These are phyloP conservation scores for Charanyca ferruginea DNA, from an alignment of 2,888 invertebrate genomes.

Conservation along the genomic window DNA sequence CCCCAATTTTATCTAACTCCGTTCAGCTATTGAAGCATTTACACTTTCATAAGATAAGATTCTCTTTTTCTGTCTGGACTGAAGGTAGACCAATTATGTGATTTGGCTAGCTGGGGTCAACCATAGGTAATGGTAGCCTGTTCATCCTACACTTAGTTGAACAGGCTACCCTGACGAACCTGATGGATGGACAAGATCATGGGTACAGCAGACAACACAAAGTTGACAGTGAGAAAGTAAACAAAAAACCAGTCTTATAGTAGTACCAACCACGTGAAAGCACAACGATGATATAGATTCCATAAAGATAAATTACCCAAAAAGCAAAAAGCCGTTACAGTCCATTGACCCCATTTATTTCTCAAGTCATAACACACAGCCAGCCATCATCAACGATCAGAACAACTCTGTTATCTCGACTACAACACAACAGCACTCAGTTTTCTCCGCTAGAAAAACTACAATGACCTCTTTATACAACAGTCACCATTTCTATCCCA, in stretches of 20 bases:
- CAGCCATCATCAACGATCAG: slow-evolving; percentile 13
- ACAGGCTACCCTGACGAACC: too few species aligned
- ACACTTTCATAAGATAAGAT: too few species aligned
- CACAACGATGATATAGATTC: slow-evolving; percentile 11
- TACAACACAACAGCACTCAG: slow-evolving; percentile 19
- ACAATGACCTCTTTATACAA: slow-evolving; percentile 55
- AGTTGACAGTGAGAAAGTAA: not conserved
- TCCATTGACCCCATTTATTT: slow-evolving; percentile 11
- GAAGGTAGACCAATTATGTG: too few species aligned
- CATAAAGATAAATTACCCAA: slow-evolving; percentile 13
- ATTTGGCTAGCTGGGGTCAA: too few species aligned
- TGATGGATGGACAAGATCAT: too few species aligned
- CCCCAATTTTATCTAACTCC: too few species aligned
- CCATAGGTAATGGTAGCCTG: too few species aligned
- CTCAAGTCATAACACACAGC: slow-evolving; percentile 6
- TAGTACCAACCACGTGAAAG: not conserved
- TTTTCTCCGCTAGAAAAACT: slow-evolving; percentile 45
- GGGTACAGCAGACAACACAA: not conserved
- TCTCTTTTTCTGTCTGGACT: too few species aligned
- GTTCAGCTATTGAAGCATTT: too few species aligned
- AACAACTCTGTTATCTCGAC: slow-evolving; percentile 22
- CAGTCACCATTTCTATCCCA: slow-evolving; percentile 46
- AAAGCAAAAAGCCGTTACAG: slow-evolving; percentile 21
- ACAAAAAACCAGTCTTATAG: slow-evolving; percentile 11
- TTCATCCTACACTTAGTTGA: too few species aligned